These are phyloP conservation scores for Tenthredo mesomela DNA, from an alignment of 2,888 invertebrate species.

Conservation along the genomic window DNA sequence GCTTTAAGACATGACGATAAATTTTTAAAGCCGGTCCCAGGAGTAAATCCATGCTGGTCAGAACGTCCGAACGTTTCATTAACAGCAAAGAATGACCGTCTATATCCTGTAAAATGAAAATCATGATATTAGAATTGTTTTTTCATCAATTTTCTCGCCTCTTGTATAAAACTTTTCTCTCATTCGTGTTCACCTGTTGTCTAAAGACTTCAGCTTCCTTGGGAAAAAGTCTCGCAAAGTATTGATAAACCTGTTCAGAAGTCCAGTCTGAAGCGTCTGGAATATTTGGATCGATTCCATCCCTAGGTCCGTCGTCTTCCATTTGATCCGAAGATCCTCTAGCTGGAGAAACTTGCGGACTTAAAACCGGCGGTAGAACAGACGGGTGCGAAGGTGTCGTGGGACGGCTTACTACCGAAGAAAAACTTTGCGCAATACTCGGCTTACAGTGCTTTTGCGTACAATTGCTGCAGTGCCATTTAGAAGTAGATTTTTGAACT, in stretches of 20 bases:
- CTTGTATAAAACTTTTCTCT: conserved; percentile 22
- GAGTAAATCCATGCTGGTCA: conserved; percentile 89
- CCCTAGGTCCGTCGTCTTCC: conserved; percentile 69
- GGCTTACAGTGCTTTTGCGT: conserved; percentile 63
- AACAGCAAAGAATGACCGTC: conserved; percentile 93
- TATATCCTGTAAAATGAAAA: conserved; percentile 85
- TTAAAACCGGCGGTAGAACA: conserved; percentile 71
- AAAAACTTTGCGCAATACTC: conserved; percentile 59
- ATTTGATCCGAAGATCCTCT: conserved; percentile 69
- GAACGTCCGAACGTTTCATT: conserved; percentile 91
- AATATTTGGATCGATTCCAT: conserved; percentile 82
- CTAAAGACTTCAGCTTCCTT: conserved; percentile 90
- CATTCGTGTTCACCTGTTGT: conserved; percentile 84
- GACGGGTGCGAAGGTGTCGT: conserved; percentile 70
- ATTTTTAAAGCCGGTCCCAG: conserved; percentile 94
- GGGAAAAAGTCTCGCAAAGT: conserved; percentile 88
- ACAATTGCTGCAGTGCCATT: conserved; percentile 88
- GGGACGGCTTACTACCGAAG: conserved; percentile 63
- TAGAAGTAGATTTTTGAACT: conserved; percentile 80
- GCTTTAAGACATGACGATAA: conserved; percentile 88
- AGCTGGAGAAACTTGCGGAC: conserved; percentile 74
- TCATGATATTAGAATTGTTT: neutral
- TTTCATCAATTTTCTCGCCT: conserved; percentile 1
- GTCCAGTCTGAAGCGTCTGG: conserved; percentile 92
- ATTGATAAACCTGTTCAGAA: conserved; percentile 89